Base-by-base conservation (phyloP, 2,797 vertebrate species). In the Poeciliopsis turneri region DNA sequence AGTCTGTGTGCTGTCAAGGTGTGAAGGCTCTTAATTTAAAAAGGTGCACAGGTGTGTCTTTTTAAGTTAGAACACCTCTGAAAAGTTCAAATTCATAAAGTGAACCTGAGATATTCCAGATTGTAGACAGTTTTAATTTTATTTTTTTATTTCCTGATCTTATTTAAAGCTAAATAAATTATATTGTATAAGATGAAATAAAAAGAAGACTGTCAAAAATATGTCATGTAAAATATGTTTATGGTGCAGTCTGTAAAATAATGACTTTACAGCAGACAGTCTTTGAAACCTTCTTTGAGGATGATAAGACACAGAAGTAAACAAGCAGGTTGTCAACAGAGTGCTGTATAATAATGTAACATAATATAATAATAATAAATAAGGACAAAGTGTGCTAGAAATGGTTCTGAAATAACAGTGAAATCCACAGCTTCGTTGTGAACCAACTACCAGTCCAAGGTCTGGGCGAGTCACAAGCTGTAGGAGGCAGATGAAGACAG, bases 21-120 rank as follows among this genome's bases (percentile, higher is more conserved):
- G 74, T 79, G 61, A 81, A 61, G 53, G 49, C 68, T 81, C 20
- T 71, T 64, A 74, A 53, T 80, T 76, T 72, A 74, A 84, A 77
- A 80, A 78, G 59, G 76, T 78, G 74, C 12, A 46, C 43, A 28
- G 43, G 43, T 71, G 13, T 2, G 16, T 15, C 43, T 71, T 46
- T 28, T 28, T 46, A 28, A 18, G 46, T 46, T 15, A n/a, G 23
- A 43, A 7, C 5, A 69, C 20, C 64, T 25, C 64, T 68, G 64
- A 68, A 25, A 39, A 68, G 33, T 25, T 68, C 33, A 66, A 68
- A 23, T 23, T 68, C 64, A 68, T 69, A n/a, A 69, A 69, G 66
- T 28, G 13, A 45, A 16, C 23, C 41, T 16, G 16, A 46, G 6
- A 28, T 71, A 70, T 69, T n/a, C 3, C 11, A 71, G 43, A 71